Base-by-base conservation (phyloP, 92 coral and sea anemone species). In the Galaxea fascicularis region DNA sequence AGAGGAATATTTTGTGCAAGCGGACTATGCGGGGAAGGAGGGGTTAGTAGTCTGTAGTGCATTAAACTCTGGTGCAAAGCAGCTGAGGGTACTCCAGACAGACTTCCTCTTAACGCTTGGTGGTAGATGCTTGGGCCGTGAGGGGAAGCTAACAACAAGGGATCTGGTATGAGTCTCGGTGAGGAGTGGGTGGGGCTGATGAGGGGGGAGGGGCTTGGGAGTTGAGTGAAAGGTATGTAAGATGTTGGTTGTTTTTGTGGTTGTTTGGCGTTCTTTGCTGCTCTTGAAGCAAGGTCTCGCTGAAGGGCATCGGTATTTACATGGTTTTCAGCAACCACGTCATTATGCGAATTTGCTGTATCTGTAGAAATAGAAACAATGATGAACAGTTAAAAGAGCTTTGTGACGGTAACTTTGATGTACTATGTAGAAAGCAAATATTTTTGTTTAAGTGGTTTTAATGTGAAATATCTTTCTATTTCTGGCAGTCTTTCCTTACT, bases 91-190 rank as follows among this genome's bases (percentile, higher is more conserved):
- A 91, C 79, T 10, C 92, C 91, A 46, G 85, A 71, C 52, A 80
- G 28, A 30, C 76, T 58, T 16, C 78, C 91, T 20, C 95, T 91
- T 46, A 94, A 87, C 26, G 98, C 98, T 76, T 89, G 98, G 85
- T 94, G 98, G 89, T 94, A 94, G 25, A 94, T 91, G 54, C 82
- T 90, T 18, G 98, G 62, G 6, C 87, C 90, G 67, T 91, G 98
- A 46, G 93, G 91, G 8, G 83, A 89, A 4, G 93, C 79, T 22
- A 94, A 86, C 73, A 94, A 65, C 53, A 92, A 79, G 12, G 93
- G 91, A 64, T 94, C 98, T 82, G 98, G 90, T 71, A 91, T 78
- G 14, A 94, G 85, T 80, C 98, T 78, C 25, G 98, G 94, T 24
- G 95, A 92, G 53, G 82, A 83, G 70, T 90, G 94, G 0, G 93